Evolutionary conservation across 2,888 invertebrate genomes (phyloP), one percentile per base, ranked within the genome.

Genomic region (Eupithecia dodoneata): DNA sequence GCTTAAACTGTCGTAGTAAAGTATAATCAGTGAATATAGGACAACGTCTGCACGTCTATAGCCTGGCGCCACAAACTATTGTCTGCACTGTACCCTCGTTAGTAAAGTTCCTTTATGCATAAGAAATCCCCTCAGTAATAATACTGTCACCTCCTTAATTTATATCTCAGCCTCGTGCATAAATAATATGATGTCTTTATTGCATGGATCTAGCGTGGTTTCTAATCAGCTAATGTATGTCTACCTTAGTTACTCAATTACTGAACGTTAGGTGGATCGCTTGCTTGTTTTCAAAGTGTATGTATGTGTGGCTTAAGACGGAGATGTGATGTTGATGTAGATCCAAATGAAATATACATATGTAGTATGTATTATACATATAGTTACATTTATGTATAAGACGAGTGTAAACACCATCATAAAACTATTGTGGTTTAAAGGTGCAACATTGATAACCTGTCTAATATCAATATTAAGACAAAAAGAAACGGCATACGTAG

Each of bases 81-180:
- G 63, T 49, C 66, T 42, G 72, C 18, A 30, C 72, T 78, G 47
- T 73, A 47, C n/a, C 63, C 78, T 72, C 73, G 71, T 76, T 78
- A 76, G 72, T 71, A 42, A 73, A 71, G 45, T 59, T 72, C 76
- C 70, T 76, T 74, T 74, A 76, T 78, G 78, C 74, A 78, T 74
- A 69, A 78, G 76, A 74, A 72, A 55, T 65, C 72, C 72, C 69
- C 70, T 59, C 69, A n/a, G 74, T 59, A 79, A 74, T 78, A 76
- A 74, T 66, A 44, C 72, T 79, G 74, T 74, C 76, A 76, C 72
- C 47, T 73, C 66, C 59, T 52, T 74, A 76, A 76, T 78, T 74
- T 76, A 78, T 74, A 70, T 71, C 74, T 69, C 69, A 76, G 72
- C 63, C 63, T 49, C 47, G 66, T 73, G 45, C 73, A 76, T 76